Conservation (phyloP, 2,797 vertebrate genomes). For the Sardinella longiceps region DNA sequence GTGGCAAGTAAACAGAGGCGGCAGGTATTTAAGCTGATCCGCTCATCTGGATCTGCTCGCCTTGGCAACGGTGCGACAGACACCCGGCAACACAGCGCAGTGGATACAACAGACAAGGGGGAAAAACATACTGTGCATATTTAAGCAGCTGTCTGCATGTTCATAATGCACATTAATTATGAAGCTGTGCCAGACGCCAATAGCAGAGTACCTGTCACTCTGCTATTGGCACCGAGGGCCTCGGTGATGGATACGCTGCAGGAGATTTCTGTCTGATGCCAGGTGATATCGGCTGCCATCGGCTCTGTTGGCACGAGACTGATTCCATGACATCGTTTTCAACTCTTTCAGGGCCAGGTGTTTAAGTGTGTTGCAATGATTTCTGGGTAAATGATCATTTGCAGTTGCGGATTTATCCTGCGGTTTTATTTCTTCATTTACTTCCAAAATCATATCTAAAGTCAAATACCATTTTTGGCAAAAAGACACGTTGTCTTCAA, state of each 20-base stretch:
- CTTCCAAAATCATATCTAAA: neutral
- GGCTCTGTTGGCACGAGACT: neutral
- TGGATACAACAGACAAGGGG: too few relatives aligned
- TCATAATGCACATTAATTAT: neutral
- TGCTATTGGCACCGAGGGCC: neutral
- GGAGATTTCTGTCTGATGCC: neutral
- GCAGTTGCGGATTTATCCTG: neutral
- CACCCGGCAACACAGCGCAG: neutral
- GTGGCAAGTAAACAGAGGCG: neutral
- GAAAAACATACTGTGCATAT: too few relatives aligned
- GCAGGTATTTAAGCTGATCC: neutral
- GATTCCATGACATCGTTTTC: slow-evolving; percentile 14
- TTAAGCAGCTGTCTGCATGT: neutral
- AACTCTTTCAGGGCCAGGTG: neutral
- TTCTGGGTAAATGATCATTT: neutral
- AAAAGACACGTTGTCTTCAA: neutral
- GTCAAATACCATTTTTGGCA: neutral
- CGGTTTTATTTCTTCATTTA: neutral
- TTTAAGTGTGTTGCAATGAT: neutral
- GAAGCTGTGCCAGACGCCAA: neutral
- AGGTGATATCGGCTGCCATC: neutral
- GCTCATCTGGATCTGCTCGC: neutral
- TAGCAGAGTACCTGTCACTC: too few relatives aligned
- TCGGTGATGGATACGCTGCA: neutral
- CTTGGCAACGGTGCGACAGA: neutral